A percentile compares a stretch with the other conserved stretches of the same genome.
Conservation (phyloP, 2,113 vertebrate species). For the Rutilus rutilus region DNA sequence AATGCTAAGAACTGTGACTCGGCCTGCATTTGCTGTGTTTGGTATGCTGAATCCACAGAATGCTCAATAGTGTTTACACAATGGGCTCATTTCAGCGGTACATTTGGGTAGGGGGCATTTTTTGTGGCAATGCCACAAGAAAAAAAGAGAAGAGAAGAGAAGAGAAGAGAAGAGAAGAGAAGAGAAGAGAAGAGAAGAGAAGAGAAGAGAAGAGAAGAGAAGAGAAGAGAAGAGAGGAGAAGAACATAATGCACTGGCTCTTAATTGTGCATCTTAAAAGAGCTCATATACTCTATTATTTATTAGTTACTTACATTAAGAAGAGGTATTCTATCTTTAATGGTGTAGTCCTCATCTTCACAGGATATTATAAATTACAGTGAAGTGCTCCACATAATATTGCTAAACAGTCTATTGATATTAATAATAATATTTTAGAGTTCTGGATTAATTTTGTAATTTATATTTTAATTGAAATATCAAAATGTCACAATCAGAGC, state of each 20-base stretch:
- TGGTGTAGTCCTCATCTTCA: constrained; percentile 12
- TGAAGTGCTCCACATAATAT: constrained; percentile 6
- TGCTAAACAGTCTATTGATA: constrained; percentile 11
- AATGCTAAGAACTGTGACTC: constrained; percentile 58
- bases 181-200: constrained; percentile 14
- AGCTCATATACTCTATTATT: constrained; percentile 14
- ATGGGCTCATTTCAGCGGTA: constrained; percentile 38
- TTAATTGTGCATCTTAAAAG: constrained; percentile 17
- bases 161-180: neutral
- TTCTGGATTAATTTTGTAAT: constrained; percentile 2
- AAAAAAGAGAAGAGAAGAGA: constrained; percentile 9
- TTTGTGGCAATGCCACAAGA: constrained; percentile 2
- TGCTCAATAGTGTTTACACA: constrained; percentile 52
- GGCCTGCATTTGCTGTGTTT: constrained; percentile 55
- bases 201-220: constrained; percentile 28
- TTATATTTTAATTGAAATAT: constrained; percentile 1
- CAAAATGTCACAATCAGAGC: neutral
- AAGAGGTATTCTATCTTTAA: constrained; percentile 28
- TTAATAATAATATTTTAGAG: neutral
- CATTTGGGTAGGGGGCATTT: constrained; percentile 38
- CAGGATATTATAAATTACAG: neutral
- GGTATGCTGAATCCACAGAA: constrained; percentile 48
- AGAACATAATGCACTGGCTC: constrained; percentile 23
- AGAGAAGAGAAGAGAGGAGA: neutral
- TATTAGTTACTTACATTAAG: constrained; percentile 27